Evolutionary conservation across 2,113 vertebrate species (phyloP).

Genomic region (Chunga burmeisteri): DNA sequence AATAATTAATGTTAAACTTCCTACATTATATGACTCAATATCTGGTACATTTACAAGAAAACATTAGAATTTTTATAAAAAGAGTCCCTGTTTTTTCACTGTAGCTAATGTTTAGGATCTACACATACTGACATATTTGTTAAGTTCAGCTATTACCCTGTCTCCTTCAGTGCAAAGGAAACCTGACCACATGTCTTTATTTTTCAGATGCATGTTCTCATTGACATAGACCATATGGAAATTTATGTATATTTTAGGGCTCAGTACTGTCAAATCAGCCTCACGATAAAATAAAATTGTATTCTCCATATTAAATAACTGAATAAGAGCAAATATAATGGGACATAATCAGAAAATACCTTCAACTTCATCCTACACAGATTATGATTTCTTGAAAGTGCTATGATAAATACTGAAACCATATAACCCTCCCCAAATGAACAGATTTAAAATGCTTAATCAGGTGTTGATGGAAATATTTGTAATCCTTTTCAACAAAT

Average conservation of each 20-base stretch:
- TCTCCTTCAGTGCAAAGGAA: not conserved
- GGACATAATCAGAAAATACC: not conserved
- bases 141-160: not conserved
- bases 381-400: not conserved
- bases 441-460: not conserved
- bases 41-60: slow-evolving; percentile 57
- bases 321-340: not conserved
- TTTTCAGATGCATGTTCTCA: not conserved
- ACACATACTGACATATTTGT: not conserved
- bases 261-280: not conserved
- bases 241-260: not conserved
- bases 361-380: not conserved
- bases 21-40: slow-evolving; percentile 39
- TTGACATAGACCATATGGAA: not conserved
- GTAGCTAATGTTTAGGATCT: not conserved
- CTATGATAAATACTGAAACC: not conserved
- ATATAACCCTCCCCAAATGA: not conserved
- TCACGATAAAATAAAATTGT: not conserved
- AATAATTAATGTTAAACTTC: slow-evolving; percentile 55
- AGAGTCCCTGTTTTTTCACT: not conserved
- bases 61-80: slow-evolving; percentile 9
- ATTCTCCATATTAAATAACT: not conserved
- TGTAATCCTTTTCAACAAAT: not conserved
- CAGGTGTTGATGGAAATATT: not conserved
- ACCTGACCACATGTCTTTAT: not conserved